Conservation (phyloP, 2,113 vertebrate species). For the Elaphurus davidianus region DNA sequence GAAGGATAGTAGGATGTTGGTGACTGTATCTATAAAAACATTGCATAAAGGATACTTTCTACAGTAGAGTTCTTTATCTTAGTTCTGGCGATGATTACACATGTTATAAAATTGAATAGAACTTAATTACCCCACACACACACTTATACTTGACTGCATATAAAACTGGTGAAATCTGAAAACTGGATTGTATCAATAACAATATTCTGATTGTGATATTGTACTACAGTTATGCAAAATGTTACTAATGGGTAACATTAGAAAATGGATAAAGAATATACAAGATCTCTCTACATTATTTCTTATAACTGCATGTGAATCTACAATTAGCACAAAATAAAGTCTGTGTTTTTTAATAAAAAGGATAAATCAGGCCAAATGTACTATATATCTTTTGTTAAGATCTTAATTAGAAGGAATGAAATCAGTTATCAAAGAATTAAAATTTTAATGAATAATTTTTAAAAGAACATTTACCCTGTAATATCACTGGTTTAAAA, state of each 20-base stretch:
- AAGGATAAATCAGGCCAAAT: not conserved
- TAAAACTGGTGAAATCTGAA: constrained; percentile 10
- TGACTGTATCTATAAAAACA: not conserved
- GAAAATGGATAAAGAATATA: not conserved
- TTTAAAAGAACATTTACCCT: not conserved
- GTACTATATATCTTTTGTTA: not conserved
- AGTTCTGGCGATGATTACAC: not conserved
- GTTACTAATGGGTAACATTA: not conserved
- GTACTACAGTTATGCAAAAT: not conserved
- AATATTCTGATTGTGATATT: not conserved
- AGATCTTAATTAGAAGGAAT: not conserved
- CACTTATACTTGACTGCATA: not conserved
- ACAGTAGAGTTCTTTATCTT: not conserved
- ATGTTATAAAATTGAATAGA: not conserved
- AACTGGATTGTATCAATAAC: not conserved
- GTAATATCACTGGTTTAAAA: not conserved
- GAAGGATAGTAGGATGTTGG: not conserved
- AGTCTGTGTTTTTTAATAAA: not conserved
- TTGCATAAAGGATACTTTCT: not conserved
- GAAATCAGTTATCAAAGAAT: not conserved
- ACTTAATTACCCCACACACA: not conserved
- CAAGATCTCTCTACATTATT: not conserved
- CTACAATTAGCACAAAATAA: not conserved
- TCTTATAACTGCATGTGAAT: not conserved
- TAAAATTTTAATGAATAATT: not conserved